phyloP scores from a whole-genome alignment of 2,888 invertebrate genomes.

The Cataglyphis albicans region DNA sequence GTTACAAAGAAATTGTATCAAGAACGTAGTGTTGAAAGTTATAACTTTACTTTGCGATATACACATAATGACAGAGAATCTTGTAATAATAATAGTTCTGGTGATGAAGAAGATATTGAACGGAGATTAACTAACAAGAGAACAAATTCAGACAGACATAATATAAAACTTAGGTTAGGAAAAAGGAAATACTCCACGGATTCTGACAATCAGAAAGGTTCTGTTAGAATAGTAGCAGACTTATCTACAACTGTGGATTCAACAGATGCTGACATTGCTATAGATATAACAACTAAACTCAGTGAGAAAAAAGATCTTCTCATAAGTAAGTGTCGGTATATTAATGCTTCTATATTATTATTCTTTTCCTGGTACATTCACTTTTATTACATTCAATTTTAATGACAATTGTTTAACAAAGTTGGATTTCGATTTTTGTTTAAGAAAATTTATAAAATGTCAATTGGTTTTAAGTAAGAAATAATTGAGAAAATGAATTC shows the following conservation, averaged over 20 bases:
- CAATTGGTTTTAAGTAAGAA: neutral
- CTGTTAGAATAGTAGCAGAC: constrained; percentile 88
- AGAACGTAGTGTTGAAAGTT: constrained; percentile 91
- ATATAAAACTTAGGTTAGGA: constrained; percentile 88
- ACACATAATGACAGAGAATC: constrained; percentile 65
- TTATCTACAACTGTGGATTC: constrained; percentile 87
- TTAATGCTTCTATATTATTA: neutral
- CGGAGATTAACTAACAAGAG: constrained; percentile 87
- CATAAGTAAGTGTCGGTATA: constrained; percentile 87
- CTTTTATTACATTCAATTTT: neutral
- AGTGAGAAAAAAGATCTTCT: constrained; percentile 91
- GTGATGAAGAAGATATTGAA: constrained; percentile 86
- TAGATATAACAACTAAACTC: constrained; percentile 91
- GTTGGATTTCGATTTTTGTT: constrained; percentile 6
- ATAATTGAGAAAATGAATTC: neutral
- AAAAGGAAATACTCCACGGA: constrained; percentile 86
- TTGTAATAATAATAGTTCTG: constrained; percentile 87
- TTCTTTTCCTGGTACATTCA: neutral
- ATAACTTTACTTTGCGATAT: constrained; percentile 89
- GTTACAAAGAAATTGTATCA: constrained; percentile 89
- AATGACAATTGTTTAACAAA: constrained; percentile 16
- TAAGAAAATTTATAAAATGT: neutral
- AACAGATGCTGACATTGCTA: constrained; percentile 88
- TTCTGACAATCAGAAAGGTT: constrained; percentile 87
- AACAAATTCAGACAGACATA: constrained; percentile 88